These are phyloP conservation scores for Asarcornis scutulata DNA, from an alignment of 2,113 vertebrate genomes.

Conservation along the genomic window DNA sequence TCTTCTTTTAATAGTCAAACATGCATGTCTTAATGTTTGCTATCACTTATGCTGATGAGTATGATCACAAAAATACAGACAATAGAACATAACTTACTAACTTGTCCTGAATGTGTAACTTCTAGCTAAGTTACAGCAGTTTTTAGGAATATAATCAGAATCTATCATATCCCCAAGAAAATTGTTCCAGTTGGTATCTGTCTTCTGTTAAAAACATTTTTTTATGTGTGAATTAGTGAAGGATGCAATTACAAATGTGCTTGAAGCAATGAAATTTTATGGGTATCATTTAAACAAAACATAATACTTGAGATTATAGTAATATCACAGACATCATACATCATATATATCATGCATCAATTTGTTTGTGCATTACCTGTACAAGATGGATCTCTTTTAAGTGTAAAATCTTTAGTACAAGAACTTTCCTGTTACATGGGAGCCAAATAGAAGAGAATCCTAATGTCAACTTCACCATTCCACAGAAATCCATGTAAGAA, in stretches of 20 bases:
- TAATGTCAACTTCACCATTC: not conserved
- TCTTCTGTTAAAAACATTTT: not conserved
- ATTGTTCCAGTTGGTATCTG: not conserved
- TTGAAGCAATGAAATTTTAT: not conserved
- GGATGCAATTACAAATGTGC: not conserved
- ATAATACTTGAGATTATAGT: not conserved
- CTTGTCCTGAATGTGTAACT: not conserved
- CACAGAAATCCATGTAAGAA: not conserved
- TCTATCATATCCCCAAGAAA: not conserved
- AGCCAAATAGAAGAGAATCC: not conserved
- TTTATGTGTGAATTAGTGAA: not conserved
- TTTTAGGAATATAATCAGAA: not conserved
- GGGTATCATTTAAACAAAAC: not conserved
- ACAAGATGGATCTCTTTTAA: not conserved
- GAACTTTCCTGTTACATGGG: rapidly evolving
- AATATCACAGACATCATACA: not conserved
- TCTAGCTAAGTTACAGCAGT: not conserved
- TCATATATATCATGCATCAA: not conserved
- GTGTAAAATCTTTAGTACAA: not conserved
- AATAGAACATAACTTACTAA: not conserved
- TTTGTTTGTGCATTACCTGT: not conserved
- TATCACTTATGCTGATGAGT: not conserved
- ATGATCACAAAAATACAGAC: not conserved
- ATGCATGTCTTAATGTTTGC: not conserved
- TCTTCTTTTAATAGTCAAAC: not conserved